Base-by-base conservation (phyloP, 92 coral and sea anemone genomes). In the Pocillopora meandrina region DNA sequence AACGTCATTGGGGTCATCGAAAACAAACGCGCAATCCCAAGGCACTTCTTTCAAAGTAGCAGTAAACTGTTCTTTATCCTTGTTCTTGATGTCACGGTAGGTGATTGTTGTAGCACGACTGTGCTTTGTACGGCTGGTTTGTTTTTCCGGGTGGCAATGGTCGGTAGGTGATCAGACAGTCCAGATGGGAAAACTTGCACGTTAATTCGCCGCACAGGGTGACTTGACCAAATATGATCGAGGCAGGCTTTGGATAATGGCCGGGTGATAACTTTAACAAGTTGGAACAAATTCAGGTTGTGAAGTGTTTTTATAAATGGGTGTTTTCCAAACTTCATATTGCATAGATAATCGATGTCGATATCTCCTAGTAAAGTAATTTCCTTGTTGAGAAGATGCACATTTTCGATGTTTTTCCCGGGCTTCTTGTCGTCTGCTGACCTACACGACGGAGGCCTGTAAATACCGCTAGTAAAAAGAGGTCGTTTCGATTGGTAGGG, bases 221-320 rank as follows among this genome's bases (percentile, higher is more conserved):
- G 91, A 80, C 89, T 91, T 69, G 86, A 49, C 89, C 89, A 87
- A 69, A 91, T 79, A 74, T 90, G 93, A 76, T 91, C 91, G 14
- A 90, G 77, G 72, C 89, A 90, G 2, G 87, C 61, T 58, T 90
- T 23, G 26, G 26, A 23, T 23, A 23, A 23, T 23, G 26, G 26
- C 26, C 26, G 26, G 0, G 26, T 23, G 69, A 90, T 81, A 61
- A 34, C 64, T 35, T 80, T 14, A 36, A 67, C 85, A 42, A 80
- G 92, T 80, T 81, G 87, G 6, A 82, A 35, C 87, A 81, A 61
- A 90, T 90, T 58, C 76, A 90, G 81, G 82, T 74, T 85, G 8
- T 23, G 47, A 74, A 84, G 20, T 62, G 89, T 65, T 73, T 85
- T 84, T 55, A 89, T 34, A 49, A 84, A 57, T 55, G 77, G 21